Conservation (phyloP, 1,140 invertebrate species). For the Drosophila repleta region DNA sequence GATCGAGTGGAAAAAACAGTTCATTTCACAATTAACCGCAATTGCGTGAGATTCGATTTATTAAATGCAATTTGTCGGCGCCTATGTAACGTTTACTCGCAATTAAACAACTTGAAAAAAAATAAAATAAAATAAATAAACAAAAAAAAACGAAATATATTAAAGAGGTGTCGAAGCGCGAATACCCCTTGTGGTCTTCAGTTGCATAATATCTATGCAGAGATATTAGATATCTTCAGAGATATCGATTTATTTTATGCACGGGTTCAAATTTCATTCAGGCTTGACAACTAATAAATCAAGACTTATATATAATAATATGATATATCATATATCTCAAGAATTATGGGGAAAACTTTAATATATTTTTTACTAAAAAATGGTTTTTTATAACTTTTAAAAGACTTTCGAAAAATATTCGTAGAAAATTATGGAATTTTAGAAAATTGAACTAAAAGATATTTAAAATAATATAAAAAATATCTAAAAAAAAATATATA, state of each 20-base stretch:
- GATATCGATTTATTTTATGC: background rate
- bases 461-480: too few relatives aligned
- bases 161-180: background rate
- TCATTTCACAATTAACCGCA: constrained; percentile 70
- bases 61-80: constrained; percentile 32
- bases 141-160: background rate
- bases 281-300: too few relatives aligned
- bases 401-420: too few relatives aligned
- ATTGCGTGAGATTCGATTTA: constrained; percentile 69
- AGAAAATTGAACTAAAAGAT: too few relatives aligned
- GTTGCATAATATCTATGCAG: constrained; percentile 1
- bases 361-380: too few relatives aligned
- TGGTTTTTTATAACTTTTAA: too few relatives aligned
- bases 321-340: too few relatives aligned
- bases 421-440: too few relatives aligned
- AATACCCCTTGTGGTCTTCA: background rate
- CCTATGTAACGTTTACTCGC: constrained; percentile 6
- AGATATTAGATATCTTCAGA: background rate
- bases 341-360: too few relatives aligned
- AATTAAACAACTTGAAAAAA: constrained; percentile 10
- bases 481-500: too few relatives aligned
- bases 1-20: constrained; percentile 27
- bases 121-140: background rate
- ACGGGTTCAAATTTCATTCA: too few relatives aligned
- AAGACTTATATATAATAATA: too few relatives aligned